Percentiles rank a stretch among this genome's conserved stretches.
Conservation (phyloP, 2,113 vertebrate genomes). For the Aix galericulata region DNA sequence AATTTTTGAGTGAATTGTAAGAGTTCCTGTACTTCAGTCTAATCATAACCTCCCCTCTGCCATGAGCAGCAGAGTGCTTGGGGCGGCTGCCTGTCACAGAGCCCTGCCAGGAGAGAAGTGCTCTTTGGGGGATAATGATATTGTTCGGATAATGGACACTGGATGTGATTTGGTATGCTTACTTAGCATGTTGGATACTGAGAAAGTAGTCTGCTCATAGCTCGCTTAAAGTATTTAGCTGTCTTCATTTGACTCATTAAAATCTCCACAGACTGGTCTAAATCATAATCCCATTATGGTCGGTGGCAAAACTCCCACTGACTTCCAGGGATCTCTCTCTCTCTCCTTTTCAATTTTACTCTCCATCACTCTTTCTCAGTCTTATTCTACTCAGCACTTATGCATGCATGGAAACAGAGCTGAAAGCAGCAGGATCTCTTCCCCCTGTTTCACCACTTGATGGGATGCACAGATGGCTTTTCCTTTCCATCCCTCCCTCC, state of each 20-base stretch:
- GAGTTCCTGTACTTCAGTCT: slow-evolving; percentile 15
- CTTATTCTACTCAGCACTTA: slow-evolving; percentile 34
- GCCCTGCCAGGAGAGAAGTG: slow-evolving; percentile 10
- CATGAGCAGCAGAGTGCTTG: not conserved
- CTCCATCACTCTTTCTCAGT: slow-evolving; percentile 13
- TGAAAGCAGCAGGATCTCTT: slow-evolving; percentile 48
- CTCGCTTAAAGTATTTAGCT: slow-evolving; percentile 40
- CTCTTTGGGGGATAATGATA: slow-evolving; percentile 11
- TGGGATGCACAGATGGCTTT: slow-evolving; percentile 46
- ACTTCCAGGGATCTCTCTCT: not conserved
- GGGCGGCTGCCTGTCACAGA: not conserved
- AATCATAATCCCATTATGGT: slow-evolving; percentile 30
- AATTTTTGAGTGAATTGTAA: not conserved
- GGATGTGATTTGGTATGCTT: slow-evolving; percentile 12
- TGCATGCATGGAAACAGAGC: not conserved
- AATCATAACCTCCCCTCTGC: not conserved
- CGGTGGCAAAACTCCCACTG: slow-evolving; percentile 9
- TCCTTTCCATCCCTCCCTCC: not conserved
- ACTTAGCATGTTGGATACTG: slow-evolving; percentile 12
- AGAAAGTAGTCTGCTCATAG: not conserved
- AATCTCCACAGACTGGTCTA: slow-evolving; percentile 25
- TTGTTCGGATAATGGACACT: slow-evolving; percentile 9
- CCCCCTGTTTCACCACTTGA: not conserved
- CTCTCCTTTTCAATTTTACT: slow-evolving; percentile 38
- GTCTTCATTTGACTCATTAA: slow-evolving; percentile 55